Base-by-base conservation (phyloP, 2,888 invertebrate species). In the Pyrochroa serraticornis region DNA sequence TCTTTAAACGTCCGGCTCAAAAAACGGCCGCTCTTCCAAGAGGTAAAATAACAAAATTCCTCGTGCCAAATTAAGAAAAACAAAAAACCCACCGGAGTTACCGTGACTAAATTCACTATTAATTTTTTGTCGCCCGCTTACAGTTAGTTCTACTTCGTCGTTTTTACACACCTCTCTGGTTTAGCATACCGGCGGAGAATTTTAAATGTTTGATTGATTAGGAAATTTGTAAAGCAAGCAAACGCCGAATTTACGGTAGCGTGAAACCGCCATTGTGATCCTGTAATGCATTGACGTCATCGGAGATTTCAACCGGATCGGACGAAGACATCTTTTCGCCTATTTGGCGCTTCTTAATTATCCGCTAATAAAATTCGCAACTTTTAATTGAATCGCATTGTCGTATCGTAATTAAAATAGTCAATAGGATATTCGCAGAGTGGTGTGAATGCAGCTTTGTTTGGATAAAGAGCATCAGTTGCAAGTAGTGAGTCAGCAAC, bases 131-230 rank as follows among this genome's bases (percentile, higher is more conserved):
- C 41, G 8, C 35, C 32, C 31, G 14, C 39, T 41, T 50, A 50
- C 50, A 50, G 50, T 50, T 50, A 50, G 50, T 50, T 50, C 50
- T 42, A 50, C 50, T 50, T 50, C 39, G 49, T 13, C 12, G 34
- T 39, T 50, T 50, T 50, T 50, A 34, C 13, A 32, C 22, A 22
- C n/a, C n/a, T 22, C 22, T 22, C 33, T 33, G n/a, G 34, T 50
- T 34, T 41, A 42, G 41, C 49, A 39, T 48, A 48, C 48, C 39
- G 34, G 30, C 37, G 35, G 45, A 45, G 7, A 36, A 46, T 46
- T 46, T 46, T 46, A 22, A 22, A 22, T 36, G 46, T 46, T 22
- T 22, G 22, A 22, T 22, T 22, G 22, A 22, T 22, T 22, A 22
- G 22, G 22, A 22, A 22, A 22, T 22, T 22, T 22, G 22, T 22